Evolutionary conservation across 2,888 invertebrate genomes (phyloP), one percentile per base, ranked within the genome.

Genomic region (Phengaris arion): DNA sequence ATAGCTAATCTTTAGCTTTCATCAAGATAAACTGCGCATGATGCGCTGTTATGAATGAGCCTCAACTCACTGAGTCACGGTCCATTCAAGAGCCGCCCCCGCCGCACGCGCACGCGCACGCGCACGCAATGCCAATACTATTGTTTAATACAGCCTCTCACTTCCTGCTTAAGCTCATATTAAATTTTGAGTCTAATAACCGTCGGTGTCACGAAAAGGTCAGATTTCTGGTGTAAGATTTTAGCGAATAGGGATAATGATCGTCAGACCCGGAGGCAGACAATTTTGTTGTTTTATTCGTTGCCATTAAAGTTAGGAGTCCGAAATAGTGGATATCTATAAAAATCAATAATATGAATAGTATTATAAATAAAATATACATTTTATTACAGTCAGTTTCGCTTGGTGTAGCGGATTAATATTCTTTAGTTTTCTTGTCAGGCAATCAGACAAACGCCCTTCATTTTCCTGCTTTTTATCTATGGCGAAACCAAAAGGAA

Each of bases 1-100:
- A 74, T 64, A 74, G 46, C 57, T 35, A 64, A 45, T 64, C 12
- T 35, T 52, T 64, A 13, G 35, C 35, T 64, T 35, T 64, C 35
- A 64, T 64, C 64, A 35, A 35, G 35, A 64, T 45, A 64, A 10
- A 64, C 35, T 79, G 76, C 68, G 74, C 75, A 76, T 76, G 79
- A 77, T 81, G 78, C 80, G 81, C 82, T 82, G 83, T 84, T 87
- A 86, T 92, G 91, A 93, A 93, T 92, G 92, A 85, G 83, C 79
- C 83, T 83, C 85, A 82, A 88, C 83, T 83, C 85, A 82, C 89
- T 92, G 93, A 93, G 89, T 92, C 92, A 92, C 87, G 84, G 86
- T 85, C 88, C 92, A 92, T 93, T 92, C 89, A 92, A 86, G 81
- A 81, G 78, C 83, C 90, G 88, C 90, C 91, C 87, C 88, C 91